phyloP scores from a whole-genome alignment of 2,888 invertebrate species.

The Portevinia maculata region DNA sequence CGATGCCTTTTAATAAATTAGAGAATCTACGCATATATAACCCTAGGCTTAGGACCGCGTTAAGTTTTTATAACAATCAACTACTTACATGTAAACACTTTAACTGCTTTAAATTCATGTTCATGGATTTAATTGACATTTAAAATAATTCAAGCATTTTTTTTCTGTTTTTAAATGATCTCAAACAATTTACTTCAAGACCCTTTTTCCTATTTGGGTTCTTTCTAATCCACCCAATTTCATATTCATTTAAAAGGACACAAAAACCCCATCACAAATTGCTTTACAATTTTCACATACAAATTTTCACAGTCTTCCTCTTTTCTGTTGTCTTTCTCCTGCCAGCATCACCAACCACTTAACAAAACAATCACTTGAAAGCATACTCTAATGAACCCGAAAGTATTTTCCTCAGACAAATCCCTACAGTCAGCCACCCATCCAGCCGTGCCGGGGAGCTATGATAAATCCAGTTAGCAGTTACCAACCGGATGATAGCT shows the following conservation, averaged over 20 bases:
- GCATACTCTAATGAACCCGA: conserved; percentile 69
- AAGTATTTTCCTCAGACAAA: conserved; percentile 44
- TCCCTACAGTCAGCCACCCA: conserved; percentile 10
- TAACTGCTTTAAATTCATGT: too few relatives aligned
- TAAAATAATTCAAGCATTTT: too few relatives aligned
- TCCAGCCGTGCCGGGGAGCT: conserved; percentile 38
- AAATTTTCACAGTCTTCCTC: conserved; percentile 22
- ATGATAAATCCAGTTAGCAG: conserved; percentile 71
- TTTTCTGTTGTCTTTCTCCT: neutral
- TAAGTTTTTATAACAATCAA: too few relatives aligned
- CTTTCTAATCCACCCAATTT: conserved; percentile 42
- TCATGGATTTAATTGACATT: too few relatives aligned
- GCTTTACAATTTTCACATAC: conserved; percentile 36
- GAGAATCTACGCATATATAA: too few relatives aligned
- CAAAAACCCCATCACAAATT: conserved; percentile 54
- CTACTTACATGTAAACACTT: too few relatives aligned
- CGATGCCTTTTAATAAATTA: too few relatives aligned
- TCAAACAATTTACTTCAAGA: conserved; percentile 27
- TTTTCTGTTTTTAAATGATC: neutral
- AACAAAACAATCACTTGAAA: conserved; percentile 65
- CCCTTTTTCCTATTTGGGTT: conserved; percentile 17
- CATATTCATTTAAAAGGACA: conserved; percentile 38
- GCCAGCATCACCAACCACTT: conserved; percentile 16
- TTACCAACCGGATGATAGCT: conserved; percentile 73
- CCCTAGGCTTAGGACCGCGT: too few relatives aligned